These are phyloP conservation scores for Sterna hirundo DNA, from an alignment of 2,113 vertebrate species.

Conservation along the genomic window DNA sequence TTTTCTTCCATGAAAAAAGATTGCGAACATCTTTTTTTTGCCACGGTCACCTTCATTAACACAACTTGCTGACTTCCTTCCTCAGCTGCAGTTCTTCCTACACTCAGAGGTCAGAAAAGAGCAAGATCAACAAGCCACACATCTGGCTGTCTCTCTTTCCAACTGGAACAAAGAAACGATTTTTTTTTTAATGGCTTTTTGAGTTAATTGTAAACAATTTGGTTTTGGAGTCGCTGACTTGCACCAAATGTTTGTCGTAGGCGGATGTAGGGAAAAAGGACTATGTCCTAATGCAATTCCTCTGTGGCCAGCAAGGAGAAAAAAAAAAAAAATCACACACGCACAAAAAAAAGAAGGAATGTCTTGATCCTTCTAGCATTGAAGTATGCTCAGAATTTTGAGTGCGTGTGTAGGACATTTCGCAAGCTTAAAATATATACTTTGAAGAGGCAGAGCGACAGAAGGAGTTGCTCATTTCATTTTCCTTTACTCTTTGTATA, in stretches of 20 bases:
- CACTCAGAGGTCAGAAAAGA: constrained; percentile 57
- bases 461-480: background rate
- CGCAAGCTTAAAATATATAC: background rate
- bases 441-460: background rate
- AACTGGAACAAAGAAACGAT: constrained; percentile 62
- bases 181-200: constrained; percentile 52
- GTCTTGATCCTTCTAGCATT: background rate
- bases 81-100: constrained; percentile 59
- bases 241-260: constrained; percentile 55
- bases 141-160: constrained; percentile 60
- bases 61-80: constrained; percentile 59
- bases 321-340: background rate
- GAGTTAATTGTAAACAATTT: constrained; percentile 69
- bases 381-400: constrained; percentile 15
- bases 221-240: constrained; percentile 39
- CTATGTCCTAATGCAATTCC: constrained; percentile 37
- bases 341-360: background rate
- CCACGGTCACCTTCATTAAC: constrained; percentile 37
- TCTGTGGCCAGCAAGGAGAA: background rate
- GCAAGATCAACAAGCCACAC: constrained; percentile 56
- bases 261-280: constrained; percentile 38
- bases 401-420: background rate
- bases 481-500: background rate
- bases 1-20: background rate
- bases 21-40: background rate